These are phyloP conservation scores for Encarsia formosa DNA, from an alignment of 2,888 invertebrate genomes.

Conservation along the genomic window DNA sequence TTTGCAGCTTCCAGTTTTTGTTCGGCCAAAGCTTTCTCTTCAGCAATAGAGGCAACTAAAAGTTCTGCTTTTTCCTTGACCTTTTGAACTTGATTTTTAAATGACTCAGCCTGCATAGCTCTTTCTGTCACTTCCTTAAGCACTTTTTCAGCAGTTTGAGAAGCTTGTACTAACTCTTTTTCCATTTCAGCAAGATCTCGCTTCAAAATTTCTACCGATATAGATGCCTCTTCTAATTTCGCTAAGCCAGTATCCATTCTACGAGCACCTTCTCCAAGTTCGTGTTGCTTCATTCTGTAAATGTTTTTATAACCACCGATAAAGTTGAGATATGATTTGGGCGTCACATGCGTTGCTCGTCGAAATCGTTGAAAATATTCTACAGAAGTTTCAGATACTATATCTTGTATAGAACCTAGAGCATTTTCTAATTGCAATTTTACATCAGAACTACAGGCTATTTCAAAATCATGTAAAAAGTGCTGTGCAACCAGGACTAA, in stretches of 20 bases:
- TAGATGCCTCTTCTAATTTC: constrained; percentile 91
- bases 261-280: constrained; percentile 82
- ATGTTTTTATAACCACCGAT: constrained; percentile 93
- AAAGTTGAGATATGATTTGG: constrained; percentile 94
- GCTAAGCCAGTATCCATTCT: constrained; percentile 95
- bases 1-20: constrained; percentile 92
- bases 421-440: constrained; percentile 85
- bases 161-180: constrained; percentile 86
- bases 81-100: constrained; percentile 91
- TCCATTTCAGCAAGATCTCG: constrained; percentile 93
- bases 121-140: constrained; percentile 86
- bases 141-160: constrained; percentile 85
- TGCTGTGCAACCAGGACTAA: constrained; percentile 88
- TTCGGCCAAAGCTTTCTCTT: constrained; percentile 88
- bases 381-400: constrained; percentile 77
- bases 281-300: constrained; percentile 82
- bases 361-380: constrained; percentile 90
- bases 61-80: constrained; percentile 94
- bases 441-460: constrained; percentile 78
- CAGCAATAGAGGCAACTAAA: constrained; percentile 78
- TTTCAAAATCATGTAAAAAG: constrained; percentile 83
- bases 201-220: constrained; percentile 86
- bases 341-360: constrained; percentile 92
- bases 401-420: constrained; percentile 89
- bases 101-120: constrained; percentile 92